These are phyloP conservation scores for Philaethria dido DNA, from an alignment of 2,888 invertebrate genomes.

Conservation along the genomic window DNA sequence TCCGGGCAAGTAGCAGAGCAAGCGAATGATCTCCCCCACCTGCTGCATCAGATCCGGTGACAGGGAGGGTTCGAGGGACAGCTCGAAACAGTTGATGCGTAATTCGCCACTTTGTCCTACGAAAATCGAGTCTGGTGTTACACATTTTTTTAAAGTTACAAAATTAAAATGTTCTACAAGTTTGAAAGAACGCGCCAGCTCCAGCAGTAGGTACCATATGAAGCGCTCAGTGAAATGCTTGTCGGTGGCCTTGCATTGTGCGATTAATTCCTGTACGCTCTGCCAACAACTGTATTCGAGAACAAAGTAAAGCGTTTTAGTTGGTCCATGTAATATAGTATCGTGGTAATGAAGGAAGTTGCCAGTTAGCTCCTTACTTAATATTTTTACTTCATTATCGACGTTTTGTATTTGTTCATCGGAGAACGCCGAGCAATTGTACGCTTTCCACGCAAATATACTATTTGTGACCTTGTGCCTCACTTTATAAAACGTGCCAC, in stretches of 20 bases:
- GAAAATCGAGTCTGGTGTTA: slow-evolving; percentile 62
- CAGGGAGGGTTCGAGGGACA: slow-evolving; percentile 45
- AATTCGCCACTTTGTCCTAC: slow-evolving; percentile 66
- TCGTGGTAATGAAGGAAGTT: slow-evolving; percentile 73
- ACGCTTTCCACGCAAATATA: slow-evolving; percentile 80
- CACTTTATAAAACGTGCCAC: slow-evolving; percentile 80
- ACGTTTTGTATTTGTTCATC: slow-evolving; percentile 75
- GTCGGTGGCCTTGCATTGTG: slow-evolving; percentile 60
- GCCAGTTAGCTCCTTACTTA: slow-evolving; percentile 66
- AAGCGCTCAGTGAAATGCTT: slow-evolving; percentile 68
- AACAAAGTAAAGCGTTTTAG: slow-evolving; percentile 77
- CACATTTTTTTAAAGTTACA: slow-evolving; percentile 62
- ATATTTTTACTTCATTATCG: slow-evolving; percentile 71
- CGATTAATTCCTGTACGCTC: slow-evolving; percentile 65
- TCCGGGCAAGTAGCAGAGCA: slow-evolving; percentile 55
- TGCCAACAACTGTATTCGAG: slow-evolving; percentile 73
- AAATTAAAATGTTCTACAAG: slow-evolving; percentile 59
- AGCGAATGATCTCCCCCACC: slow-evolving; percentile 62
- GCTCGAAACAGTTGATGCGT: slow-evolving; percentile 71
- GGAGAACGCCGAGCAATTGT: slow-evolving; percentile 71
- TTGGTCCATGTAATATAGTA: slow-evolving; percentile 75
- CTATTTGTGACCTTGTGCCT: slow-evolving; percentile 80
- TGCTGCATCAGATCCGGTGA: slow-evolving; percentile 58
- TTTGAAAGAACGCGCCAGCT: slow-evolving; percentile 66
- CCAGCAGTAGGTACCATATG: slow-evolving; percentile 72